These are phyloP conservation scores for Brachionus plicatilis DNA, from an alignment of 1,140 invertebrate species.

Conservation along the genomic window DNA sequence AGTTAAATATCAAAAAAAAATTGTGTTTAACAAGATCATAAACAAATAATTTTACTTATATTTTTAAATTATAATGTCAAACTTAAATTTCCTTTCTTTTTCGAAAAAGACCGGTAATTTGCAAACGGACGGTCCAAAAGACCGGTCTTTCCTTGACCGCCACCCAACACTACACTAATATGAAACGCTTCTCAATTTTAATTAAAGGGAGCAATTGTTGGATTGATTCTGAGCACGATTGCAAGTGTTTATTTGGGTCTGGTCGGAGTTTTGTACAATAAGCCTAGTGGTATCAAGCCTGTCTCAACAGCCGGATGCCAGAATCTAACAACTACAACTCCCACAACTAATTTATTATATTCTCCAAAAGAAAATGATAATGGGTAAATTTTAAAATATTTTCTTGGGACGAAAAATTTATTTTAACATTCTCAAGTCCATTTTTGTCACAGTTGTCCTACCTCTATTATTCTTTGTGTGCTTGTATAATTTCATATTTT, in stretches of 20 bases:
- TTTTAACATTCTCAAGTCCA: neutral
- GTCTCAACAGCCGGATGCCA: neutral
- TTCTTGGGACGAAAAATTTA: neutral
- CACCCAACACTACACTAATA: no score
- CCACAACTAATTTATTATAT: neutral
- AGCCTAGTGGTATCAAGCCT: constrained; percentile 3
- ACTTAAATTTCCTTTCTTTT: no score
- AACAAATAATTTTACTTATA: no score
- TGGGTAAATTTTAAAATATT: neutral
- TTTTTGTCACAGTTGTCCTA: neutral
- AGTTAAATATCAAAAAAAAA: no score
- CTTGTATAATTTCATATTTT: neutral
- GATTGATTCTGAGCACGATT: constrained; percentile 12
- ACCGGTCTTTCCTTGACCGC: no score
- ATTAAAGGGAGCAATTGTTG: neutral
- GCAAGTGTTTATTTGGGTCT: neutral
- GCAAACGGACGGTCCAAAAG: no score
- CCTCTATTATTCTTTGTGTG: constrained; percentile 12
- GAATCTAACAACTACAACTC: neutral
- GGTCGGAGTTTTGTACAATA: neutral
- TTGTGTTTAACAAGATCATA: no score
- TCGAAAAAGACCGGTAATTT: no score
- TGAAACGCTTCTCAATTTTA: neutral
- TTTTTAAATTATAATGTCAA: no score
- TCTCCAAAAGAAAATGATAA: neutral